Conservation (phyloP, 2,888 invertebrate species). For the Hetaerina titia region DNA sequence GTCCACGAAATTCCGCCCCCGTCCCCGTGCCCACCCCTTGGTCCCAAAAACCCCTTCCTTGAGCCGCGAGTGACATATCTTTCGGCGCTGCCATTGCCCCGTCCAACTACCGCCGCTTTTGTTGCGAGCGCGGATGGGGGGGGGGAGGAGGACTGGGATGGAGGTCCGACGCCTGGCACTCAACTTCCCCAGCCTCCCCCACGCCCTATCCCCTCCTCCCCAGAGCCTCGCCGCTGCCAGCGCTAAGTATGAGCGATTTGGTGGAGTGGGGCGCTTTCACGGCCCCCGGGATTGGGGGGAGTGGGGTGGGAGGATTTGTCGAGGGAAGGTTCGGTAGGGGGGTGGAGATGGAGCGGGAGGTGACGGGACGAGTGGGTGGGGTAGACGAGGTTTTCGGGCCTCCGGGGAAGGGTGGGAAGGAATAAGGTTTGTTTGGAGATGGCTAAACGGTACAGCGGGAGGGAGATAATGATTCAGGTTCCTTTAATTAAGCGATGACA, state of each 20-base stretch:
- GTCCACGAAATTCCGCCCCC: constrained; percentile 1
- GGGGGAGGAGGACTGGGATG: neutral
- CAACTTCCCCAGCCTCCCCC: neutral
- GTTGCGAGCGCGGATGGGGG: neutral
- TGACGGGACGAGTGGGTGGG: neutral
- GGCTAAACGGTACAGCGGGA: constrained; percentile 2
- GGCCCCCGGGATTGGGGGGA: neutral
- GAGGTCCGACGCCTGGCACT: neutral
- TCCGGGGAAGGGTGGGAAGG: neutral
- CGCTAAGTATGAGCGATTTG: constrained; percentile 39
- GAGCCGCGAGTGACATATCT: constrained; percentile 59
- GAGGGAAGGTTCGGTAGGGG: neutral
- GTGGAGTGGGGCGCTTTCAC: neutral
- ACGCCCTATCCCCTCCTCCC: neutral
- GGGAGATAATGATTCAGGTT: constrained; percentile 27
- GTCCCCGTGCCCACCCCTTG: neutral
- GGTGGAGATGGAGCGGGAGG: neutral
- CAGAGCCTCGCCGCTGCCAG: neutral
- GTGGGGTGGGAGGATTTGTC: neutral
- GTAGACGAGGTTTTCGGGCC: neutral
- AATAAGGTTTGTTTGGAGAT: neutral
- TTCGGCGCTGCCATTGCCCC: constrained; percentile 59
- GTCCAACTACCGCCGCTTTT: constrained; percentile 42
- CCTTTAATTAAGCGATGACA: constrained; percentile 35
- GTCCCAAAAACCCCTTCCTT: neutral